Base-by-base conservation (phyloP, 2,797 vertebrate species). In the Momotus momota region DNA sequence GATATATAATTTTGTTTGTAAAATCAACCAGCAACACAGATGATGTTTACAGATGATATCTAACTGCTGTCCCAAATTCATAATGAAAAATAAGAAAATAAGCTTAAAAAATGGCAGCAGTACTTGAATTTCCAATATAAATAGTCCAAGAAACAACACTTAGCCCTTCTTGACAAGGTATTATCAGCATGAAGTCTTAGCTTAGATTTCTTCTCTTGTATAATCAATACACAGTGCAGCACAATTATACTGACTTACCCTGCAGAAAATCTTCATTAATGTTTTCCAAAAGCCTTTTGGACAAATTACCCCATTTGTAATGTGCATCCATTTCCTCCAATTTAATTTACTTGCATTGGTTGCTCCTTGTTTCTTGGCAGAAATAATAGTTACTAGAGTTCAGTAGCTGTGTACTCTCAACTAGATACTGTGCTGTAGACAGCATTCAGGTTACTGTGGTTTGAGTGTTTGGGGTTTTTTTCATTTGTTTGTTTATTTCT, bases 291-390 rank as follows among this genome's bases (percentile, higher is more conserved):
- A 94, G 41, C 80, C 77, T 95, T 51, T 81, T 85, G 70, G 54
- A 97, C 66, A 96, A 97, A 96, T 95, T 92, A 27, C 62, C 67
- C 73, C 26, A 90, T 96, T 95, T 97, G 66, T 55, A 86, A 43
- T 7, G 31, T 96, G 74, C 58, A 93, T 96, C 83, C 49, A 45
- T 96, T 98, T 97, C 38, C 48, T 96, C 94, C 80, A 96, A 40
- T 94, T 96, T 97, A 92, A 96, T 97, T 96, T 97, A 94, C 92
- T 97, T 95, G 80, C 27, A 46, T 55, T 62, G 83, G 65, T 94
- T 94, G 45, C 35, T 97, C 64, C 15, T 73, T 95, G 78, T 94
- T 96, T 97, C 85, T 92, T 96, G 92, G 41, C 41, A 96, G 92
- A 97, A 97, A 95, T 97, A 96, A 97, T 95, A 94, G 82, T 78